Evolutionary conservation across 1,140 invertebrate genomes (phyloP), one percentile per base, ranked within the genome.

Genomic region (Lycorma delicatula): DNA sequence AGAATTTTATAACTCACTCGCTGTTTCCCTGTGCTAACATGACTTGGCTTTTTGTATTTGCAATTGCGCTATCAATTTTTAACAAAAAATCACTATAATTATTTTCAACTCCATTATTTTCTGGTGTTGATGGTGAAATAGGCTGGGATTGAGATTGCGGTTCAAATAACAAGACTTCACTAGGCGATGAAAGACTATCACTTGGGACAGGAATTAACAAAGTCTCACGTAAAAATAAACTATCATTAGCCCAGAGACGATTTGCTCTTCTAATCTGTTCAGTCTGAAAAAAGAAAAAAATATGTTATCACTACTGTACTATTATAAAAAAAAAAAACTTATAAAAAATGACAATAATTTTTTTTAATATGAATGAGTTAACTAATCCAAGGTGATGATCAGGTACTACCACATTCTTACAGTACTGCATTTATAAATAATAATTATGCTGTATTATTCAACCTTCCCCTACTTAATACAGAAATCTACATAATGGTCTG

Each of bases 231-330:
- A 67, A 51, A 46, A 68, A 65, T 23, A 94, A 80, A 77, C 89
- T 93, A 71, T 95, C 91, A 36, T 86, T 84, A 12, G 89, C 87
- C 79, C 89, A 95, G 60, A 95, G 74, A 64, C 87, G 82, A 71
- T 94, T 95, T 29, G 82, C 84, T 68, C 90, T 78, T 67, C 90
- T 80, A 70, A 95, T 91, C 74, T 92, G 88, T 75, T 93, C 91
- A 70, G 89, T 93, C 90, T 93, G 72, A 38, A 79, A 78, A 59
- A 60, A 67, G 65, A 66, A 67, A 60, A 62, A 66, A 61, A 60
- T 60, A n/a, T n/a, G n/a, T n/a, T n/a, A n/a, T n/a, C n/a, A n/a
- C n/a, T n/a, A n/a, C n/a, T n/a, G n/a, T n/a, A n/a, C n/a, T n/a
- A n/a, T n/a, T n/a, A n/a, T n/a, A n/a, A n/a, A n/a, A n/a, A n/a